A percentile compares a stretch with the other conserved stretches of the same genome.
phyloP scores from a whole-genome alignment of 2,888 invertebrate genomes.

The Penaeus monodon region DNA sequence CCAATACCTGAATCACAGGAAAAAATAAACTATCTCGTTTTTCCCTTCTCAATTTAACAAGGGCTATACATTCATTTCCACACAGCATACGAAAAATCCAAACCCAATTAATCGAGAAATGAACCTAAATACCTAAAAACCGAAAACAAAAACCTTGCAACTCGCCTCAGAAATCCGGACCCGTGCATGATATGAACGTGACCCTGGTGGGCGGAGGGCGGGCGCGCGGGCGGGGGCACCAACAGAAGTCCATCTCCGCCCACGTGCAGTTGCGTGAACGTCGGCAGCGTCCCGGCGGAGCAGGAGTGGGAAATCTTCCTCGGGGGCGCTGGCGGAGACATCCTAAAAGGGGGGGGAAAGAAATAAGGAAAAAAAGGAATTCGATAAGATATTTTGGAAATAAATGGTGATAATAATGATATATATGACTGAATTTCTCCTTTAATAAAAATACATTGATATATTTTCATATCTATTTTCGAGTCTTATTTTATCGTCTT shows the following conservation, averaged over 20 bases:
- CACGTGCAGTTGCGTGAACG: conserved; percentile 47
- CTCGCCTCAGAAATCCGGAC: conserved; percentile 31
- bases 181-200: conserved; percentile 42
- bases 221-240: conserved; percentile 44
- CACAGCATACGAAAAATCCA: background rate
- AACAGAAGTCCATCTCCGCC: conserved; percentile 44
- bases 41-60: background rate
- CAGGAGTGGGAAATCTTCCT: conserved; percentile 57
- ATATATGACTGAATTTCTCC: too few species aligned
- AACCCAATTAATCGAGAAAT: background rate
- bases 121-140: background rate
- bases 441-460: too few species aligned
- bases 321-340: conserved; percentile 21
- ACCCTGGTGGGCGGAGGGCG: conserved; percentile 47
- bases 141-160: background rate
- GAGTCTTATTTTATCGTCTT: too few species aligned
- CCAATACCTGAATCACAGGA: background rate
- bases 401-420: too few species aligned
- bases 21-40: background rate
- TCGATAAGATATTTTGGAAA: too few species aligned
- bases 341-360: background rate
- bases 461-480: too few species aligned
- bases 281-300: conserved; percentile 52
- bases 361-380: too few species aligned
- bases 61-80: background rate